Evolutionary conservation across 2,113 vertebrate species (phyloP).

Genomic region (Lasiurus borealis): DNA sequence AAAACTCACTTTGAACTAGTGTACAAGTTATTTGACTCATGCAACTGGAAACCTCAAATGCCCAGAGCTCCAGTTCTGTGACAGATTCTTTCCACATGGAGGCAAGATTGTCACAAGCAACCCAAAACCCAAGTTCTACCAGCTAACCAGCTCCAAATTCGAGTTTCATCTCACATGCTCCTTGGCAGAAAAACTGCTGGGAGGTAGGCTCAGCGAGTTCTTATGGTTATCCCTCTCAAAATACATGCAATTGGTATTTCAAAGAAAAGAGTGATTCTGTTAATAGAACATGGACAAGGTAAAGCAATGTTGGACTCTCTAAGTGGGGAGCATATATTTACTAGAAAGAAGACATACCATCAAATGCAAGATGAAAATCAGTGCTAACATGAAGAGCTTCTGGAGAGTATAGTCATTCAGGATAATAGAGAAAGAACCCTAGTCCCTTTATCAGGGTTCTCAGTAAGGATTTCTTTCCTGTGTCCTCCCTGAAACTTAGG

Average conservation of each 20-base stretch:
- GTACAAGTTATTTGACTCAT: neutral
- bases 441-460: neutral
- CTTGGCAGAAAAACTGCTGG: neutral
- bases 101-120: neutral
- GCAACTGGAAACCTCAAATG: neutral
- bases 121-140: neutral
- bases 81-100: neutral
- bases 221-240: neutral
- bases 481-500: neutral
- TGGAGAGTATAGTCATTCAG: neutral
- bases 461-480: neutral
- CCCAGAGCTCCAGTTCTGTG: neutral
- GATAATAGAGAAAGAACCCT: neutral
- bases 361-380: neutral
- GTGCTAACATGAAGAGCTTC: neutral
- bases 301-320: neutral
- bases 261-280: neutral
- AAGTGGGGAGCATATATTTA: neutral
- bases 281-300: neutral
- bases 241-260: neutral
- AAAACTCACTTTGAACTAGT: neutral
- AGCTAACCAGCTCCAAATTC: neutral
- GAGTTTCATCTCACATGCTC: neutral
- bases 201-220: neutral
- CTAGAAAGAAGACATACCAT: neutral